Evolutionary conservation across 2,888 invertebrate species (phyloP), one percentile per base, ranked within the genome.

Genomic region (Acanthacorydalis orientalis): DNA sequence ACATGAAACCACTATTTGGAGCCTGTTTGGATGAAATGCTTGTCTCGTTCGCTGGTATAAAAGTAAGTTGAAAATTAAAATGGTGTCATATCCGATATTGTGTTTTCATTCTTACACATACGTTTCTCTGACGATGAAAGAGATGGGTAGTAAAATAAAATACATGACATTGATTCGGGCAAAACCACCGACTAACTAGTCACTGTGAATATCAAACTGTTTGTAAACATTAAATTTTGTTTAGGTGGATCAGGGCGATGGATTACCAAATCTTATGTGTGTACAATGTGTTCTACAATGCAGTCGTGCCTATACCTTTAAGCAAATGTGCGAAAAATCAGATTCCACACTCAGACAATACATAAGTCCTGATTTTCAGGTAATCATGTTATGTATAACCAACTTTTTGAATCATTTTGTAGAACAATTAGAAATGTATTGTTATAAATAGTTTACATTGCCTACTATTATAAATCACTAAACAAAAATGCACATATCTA

Each of bases 201-300:
- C 14, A 12, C 34, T 31, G 33, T n/a, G 33, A 43, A n/a, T 14
- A 8, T 33, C 14, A 33, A 43, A 43, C 23, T 33, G 34, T 43
- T 43, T 7, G 32, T 14, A 33, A 14, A 34, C 31, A 35, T 45
- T 23, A 2, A 23, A n/a, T 16, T 15, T 37, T 51, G 54, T 57
- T 47, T 52, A 69, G 70, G 63, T 70, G 9, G 52, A 61, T 46
- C 58, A 64, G 59, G 64, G 62, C 42, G 71, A 72, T 59, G 70
- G 69, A 15, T 59, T 69, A 45, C 70, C 71, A 12, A 60, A 64
- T 51, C 59, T 65, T 10, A 64, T 72, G 60, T 72, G 71, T 52
- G 65, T 69, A n/a, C 70, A 70, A 54, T 72, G 71, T 54, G 66
- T 69, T 33, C 54, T 69, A 8, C 69, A 70, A 55, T 67, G 70